phyloP scores from a whole-genome alignment of 2,888 invertebrate genomes.

The Dione vanillae region DNA sequence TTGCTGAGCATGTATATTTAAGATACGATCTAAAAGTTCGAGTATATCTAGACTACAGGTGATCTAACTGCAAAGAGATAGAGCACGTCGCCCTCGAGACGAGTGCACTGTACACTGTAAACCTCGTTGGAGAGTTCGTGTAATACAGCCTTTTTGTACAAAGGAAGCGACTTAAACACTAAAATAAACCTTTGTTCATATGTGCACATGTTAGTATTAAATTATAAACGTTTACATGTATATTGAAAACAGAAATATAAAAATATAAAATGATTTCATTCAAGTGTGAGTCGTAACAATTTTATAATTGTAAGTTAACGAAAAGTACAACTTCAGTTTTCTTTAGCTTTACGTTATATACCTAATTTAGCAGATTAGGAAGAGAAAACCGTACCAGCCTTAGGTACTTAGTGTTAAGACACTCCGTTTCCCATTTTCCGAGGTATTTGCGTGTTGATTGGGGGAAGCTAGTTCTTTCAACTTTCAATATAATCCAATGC shows the following conservation, averaged over 20 bases:
- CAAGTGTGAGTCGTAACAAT: too few relatives aligned
- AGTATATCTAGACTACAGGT: conserved; percentile 29
- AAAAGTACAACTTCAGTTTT: too few relatives aligned
- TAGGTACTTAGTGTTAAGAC: not conserved
- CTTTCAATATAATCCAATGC: too few relatives aligned
- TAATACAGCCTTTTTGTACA: conserved; percentile 15
- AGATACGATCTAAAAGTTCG: conserved; percentile 19
- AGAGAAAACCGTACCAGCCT: too few relatives aligned
- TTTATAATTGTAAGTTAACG: too few relatives aligned
- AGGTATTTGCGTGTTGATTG: too few relatives aligned
- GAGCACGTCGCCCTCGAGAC: conserved; percentile 33
- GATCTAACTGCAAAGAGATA: conserved; percentile 32
- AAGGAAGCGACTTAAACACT: too few relatives aligned
- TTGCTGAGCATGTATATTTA: conserved; percentile 12
- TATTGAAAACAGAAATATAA: too few relatives aligned
- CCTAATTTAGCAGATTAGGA: not conserved
- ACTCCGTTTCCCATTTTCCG: not conserved
- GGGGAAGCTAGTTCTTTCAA: too few relatives aligned
- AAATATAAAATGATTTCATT: too few relatives aligned
- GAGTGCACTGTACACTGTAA: conserved; percentile 36
- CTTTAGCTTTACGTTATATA: not conserved
- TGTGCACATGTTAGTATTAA: too few relatives aligned
- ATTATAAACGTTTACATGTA: too few relatives aligned
- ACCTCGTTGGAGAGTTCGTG: conserved; percentile 22
- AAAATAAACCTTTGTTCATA: not conserved